These are phyloP conservation scores for Limnothrissa miodon DNA, from an alignment of 2,113 vertebrate species.

Conservation along the genomic window DNA sequence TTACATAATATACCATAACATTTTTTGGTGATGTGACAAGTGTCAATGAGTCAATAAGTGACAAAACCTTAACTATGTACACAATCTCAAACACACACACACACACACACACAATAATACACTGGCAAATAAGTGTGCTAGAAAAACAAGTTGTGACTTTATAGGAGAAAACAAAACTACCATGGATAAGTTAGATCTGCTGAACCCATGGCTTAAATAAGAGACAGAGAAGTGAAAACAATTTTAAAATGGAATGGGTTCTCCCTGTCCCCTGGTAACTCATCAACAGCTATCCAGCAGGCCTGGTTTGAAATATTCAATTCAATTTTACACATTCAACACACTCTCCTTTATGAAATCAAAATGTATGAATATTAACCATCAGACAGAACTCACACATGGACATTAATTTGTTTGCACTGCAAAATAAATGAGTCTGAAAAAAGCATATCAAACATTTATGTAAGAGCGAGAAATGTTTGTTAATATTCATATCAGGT, in stretches of 20 bases:
- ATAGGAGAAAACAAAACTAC: background rate
- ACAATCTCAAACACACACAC: background rate
- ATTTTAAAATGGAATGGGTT: background rate
- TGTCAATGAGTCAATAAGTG: too few relatives aligned
- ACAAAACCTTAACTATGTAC: too few relatives aligned
- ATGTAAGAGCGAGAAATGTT: background rate
- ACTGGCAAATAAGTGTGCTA: background rate
- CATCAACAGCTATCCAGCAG: background rate
- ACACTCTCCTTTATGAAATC: background rate
- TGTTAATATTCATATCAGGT: constrained; percentile 3
- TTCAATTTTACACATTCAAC: background rate
- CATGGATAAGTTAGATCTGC: background rate
- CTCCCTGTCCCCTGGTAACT: background rate
- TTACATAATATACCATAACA: too few relatives aligned
- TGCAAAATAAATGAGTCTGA: constrained; percentile 17
- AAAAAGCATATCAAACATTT: background rate
- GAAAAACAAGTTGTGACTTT: background rate
- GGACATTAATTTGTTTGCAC: constrained; percentile 2
- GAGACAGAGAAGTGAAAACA: background rate
- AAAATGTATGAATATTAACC: background rate
- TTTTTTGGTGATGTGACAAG: too few relatives aligned
- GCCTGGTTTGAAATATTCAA: background rate
- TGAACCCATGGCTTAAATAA: background rate
- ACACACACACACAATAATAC: constrained; percentile 26
- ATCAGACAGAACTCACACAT: background rate